These are phyloP conservation scores for Pocillopora grandis DNA, from an alignment of 92 coral and sea anemone species.

Conservation along the genomic window DNA sequence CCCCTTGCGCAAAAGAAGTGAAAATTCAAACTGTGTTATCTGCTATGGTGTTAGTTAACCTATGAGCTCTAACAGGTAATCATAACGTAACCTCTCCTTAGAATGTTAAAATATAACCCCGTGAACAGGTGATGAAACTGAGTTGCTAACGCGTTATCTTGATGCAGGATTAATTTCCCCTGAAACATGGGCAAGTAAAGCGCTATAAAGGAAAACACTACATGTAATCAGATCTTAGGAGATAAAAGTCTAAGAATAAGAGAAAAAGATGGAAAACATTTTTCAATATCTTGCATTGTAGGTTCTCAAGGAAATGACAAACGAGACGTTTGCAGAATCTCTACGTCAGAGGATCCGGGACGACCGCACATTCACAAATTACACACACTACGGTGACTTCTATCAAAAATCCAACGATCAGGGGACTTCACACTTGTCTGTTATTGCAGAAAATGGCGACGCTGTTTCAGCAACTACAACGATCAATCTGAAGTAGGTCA, in stretches of 20 bases:
- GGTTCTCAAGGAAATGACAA: constrained; percentile 70
- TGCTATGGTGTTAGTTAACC: too few species aligned
- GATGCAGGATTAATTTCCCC: too few species aligned
- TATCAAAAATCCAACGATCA: constrained; percentile 50
- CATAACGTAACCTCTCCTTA: too few species aligned
- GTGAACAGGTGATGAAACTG: too few species aligned
- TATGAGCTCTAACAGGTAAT: too few species aligned
- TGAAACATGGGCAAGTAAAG: too few species aligned
- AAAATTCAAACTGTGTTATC: too few species aligned
- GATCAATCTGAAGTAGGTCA: neutral
- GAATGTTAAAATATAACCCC: too few species aligned
- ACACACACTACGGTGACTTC: constrained; percentile 74
- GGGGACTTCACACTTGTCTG: constrained; percentile 86
- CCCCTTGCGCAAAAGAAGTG: too few species aligned
- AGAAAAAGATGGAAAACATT: neutral
- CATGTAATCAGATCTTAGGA: neutral
- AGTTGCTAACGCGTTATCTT: too few species aligned
- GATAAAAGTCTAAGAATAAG: neutral
- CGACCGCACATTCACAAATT: constrained; percentile 60
- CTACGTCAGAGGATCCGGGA: constrained; percentile 72
- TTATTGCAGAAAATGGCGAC: constrained; percentile 89
- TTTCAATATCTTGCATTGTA: constrained; percentile 4
- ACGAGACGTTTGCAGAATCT: constrained; percentile 74
- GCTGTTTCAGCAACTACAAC: constrained; percentile 92
- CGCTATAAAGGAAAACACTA: too few species aligned